Conservation (phyloP, 2,113 vertebrate genomes). For the Theristicus caerulescens region DNA sequence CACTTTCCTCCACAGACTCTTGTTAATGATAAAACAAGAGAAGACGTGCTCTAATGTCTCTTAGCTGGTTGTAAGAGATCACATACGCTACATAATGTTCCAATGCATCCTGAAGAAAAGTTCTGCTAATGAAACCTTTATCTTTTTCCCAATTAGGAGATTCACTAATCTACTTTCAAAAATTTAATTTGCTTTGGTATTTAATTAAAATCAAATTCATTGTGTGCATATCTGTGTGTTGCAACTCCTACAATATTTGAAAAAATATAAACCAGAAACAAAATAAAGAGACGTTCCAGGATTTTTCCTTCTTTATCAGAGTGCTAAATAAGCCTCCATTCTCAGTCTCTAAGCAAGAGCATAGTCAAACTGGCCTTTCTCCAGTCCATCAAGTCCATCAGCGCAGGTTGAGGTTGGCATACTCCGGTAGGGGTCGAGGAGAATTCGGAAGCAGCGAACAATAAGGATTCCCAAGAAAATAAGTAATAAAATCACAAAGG, state of each 20-base stretch:
- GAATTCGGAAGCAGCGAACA: slow-evolving; percentile 83
- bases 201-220: not conserved
- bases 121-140: not conserved
- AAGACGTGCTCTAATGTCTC: not conserved
- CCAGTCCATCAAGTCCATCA: slow-evolving; percentile 82
- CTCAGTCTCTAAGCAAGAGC: slow-evolving; percentile 61
- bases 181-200: not conserved
- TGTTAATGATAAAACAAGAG: not conserved
- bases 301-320: not conserved
- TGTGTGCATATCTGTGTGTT: not conserved
- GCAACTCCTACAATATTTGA: not conserved
- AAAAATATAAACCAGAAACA: not conserved
- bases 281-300: not conserved
- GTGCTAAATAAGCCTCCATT: not conserved
- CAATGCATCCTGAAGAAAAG: not conserved
- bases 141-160: not conserved
- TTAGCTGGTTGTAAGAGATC: not conserved
- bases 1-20: not conserved
- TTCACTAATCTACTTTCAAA: not conserved
- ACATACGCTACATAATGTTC: not conserved
- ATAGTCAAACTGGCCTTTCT: slow-evolving; percentile 86
- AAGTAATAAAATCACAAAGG: slow-evolving; percentile 84
- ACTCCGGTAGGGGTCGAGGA: slow-evolving; percentile 82
- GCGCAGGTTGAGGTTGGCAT: slow-evolving; percentile 86
- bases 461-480: slow-evolving; percentile 85